Base-by-base conservation (phyloP, 2,113 vertebrate species). In the Oreochromis spilurus region DNA sequence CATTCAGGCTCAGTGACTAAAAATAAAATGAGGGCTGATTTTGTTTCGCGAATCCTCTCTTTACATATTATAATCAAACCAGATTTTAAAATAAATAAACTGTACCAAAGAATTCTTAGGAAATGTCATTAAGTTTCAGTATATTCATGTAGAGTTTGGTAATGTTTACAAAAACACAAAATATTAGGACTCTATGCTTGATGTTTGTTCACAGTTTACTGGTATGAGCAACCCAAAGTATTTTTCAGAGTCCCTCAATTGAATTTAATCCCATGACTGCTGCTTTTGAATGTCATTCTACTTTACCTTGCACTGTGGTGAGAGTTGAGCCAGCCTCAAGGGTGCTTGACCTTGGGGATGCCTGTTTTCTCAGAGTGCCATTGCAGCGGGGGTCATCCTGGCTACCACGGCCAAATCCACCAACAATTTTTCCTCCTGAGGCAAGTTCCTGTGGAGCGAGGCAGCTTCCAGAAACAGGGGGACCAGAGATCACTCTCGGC, bases 361-460 rank as follows among this genome's bases (percentile, higher is more conserved):
- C 96, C 83, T 98, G 97, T 77, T 99, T 99, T 83, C 97, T 96
- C 29, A 99, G 94, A 0, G 98, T 98, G 26, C 98, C 98, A 1
- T 99, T 99, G 78, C 98, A 99, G 85, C 98, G 98, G 3, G 91
- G 93, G 92, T 96, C 94, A 50, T 99, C 98, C 4, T 96, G 96
- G 0, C 96, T 90, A 2, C 81, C 79, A 4, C 89, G 85, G 36
- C 70, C 55, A 87, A 94, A 94, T 50, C 92, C 92, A 13, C 75
- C 86, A 38, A 95, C 97, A 9, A 97, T 96, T 84, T 97, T 97
- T 29, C 87, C 92, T 13, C 93, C 95, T 2, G 93, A 90, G 4
- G 97, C 93, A 2, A 95, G 94, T 87, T 99, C 98, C 87, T 96
- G 96, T 14, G 97, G 43, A 93, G 90, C 95, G 86, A 26, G 81